Conservation (phyloP, 2,797 vertebrate genomes). For the Channallabes apus region DNA sequence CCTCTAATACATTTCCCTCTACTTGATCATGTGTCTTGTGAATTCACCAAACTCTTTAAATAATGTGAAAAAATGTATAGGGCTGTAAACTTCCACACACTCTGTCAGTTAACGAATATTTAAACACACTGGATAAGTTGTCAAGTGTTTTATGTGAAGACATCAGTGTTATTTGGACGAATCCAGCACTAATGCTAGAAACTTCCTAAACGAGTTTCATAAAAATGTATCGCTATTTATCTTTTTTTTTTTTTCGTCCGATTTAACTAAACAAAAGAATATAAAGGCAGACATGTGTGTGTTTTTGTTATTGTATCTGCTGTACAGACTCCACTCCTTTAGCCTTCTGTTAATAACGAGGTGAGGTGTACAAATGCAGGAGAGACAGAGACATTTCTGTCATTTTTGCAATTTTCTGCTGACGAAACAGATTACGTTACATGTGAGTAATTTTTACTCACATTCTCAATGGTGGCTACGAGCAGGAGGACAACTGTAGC, state of each 20-base stretch:
- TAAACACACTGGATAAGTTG: not conserved
- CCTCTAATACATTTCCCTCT: too few species aligned
- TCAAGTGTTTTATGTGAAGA: not conserved
- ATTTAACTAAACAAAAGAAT: not conserved
- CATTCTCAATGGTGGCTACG: constrained; percentile 25
- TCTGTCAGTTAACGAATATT: not conserved
- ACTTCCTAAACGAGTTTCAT: not conserved
- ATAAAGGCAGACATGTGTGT: not conserved
- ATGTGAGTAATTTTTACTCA: not conserved
- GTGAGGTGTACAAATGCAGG: not conserved
- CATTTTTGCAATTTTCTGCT: not conserved
- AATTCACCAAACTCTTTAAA: not conserved
- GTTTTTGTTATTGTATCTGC: too few species aligned
- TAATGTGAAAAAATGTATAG: not conserved
- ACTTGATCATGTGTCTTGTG: not conserved
- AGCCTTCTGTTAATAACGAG: not conserved
- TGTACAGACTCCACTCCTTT: not conserved
- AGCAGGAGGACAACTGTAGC: constrained; percentile 31
- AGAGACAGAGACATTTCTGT: not conserved
- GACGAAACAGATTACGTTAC: not conserved
- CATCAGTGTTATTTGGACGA: not conserved
- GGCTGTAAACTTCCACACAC: not conserved
- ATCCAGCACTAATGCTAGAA: not conserved
- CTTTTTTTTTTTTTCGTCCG: not conserved
- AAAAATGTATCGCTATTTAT: not conserved